Evolutionary conservation across 2,113 vertebrate species (phyloP).

Genomic region (Crotalus horridus): DNA sequence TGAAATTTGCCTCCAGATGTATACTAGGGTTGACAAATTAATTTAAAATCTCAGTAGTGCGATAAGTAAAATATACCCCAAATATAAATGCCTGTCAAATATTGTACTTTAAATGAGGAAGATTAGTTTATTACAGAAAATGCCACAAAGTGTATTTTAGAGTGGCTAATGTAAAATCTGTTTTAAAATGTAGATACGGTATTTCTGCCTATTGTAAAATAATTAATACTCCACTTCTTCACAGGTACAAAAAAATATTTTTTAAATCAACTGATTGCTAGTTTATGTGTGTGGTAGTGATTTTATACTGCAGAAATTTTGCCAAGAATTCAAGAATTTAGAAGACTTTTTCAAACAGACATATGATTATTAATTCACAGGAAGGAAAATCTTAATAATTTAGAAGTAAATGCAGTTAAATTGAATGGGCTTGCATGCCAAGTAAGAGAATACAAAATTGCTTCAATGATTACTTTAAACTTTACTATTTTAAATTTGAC

Average conservation of each 20-base stretch:
- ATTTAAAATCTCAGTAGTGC: background rate
- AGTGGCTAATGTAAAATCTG: background rate
- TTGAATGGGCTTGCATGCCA: background rate
- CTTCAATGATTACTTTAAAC: background rate
- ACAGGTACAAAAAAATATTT: conserved; percentile 49
- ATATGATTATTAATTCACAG: background rate
- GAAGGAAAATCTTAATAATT: background rate
- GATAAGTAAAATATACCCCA: background rate
- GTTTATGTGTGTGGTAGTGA: background rate
- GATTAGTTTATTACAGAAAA: background rate
- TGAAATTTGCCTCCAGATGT: background rate
- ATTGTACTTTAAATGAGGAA: background rate
- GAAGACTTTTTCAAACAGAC: background rate
- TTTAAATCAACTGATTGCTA: background rate
- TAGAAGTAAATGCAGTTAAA: background rate
- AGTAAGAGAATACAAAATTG: background rate
- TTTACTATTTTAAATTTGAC: background rate
- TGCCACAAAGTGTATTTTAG: background rate
- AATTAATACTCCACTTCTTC: conserved; percentile 6
- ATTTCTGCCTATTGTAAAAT: background rate
- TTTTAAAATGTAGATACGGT: background rate
- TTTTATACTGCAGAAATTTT: background rate
- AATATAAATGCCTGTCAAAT: background rate
- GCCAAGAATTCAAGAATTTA: background rate
- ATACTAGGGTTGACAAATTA: background rate